Percentiles rank a stretch among this genome's conserved stretches.
Conservation (phyloP, 2,888 invertebrate species). For the Synanthedon andrenaeformis region DNA sequence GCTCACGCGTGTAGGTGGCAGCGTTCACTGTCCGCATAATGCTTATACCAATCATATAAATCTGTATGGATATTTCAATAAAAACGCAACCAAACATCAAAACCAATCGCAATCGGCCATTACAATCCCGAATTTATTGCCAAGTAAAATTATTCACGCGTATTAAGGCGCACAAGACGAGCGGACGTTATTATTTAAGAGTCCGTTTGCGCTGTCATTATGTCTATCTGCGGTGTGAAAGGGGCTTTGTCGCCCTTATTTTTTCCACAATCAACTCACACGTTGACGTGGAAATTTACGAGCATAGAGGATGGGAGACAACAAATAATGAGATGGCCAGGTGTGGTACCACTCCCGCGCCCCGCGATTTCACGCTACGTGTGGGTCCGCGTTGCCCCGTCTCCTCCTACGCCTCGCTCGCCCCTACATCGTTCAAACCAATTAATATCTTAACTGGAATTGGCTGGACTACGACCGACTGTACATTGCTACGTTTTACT, state of each 20-base stretch:
- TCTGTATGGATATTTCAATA: constrained; percentile 36
- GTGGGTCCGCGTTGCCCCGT: constrained; percentile 40
- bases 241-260: constrained; percentile 55
- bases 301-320: constrained; percentile 66
- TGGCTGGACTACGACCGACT: constrained; percentile 32
- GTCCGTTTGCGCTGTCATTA: constrained; percentile 31
- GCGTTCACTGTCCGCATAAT: constrained; percentile 34
- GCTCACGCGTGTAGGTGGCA: constrained; percentile 39
- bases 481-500: constrained; percentile 27
- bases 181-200: constrained; percentile 21
- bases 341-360: constrained; percentile 46
- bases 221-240: constrained; percentile 55
- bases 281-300: constrained; percentile 69
- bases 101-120: constrained; percentile 58
- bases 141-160: constrained; percentile 65
- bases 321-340: constrained; percentile 61
- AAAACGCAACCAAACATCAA: constrained; percentile 46
- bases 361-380: constrained; percentile 67
- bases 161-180: constrained; percentile 43
- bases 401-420: constrained; percentile 14
- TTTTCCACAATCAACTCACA: constrained; percentile 66
- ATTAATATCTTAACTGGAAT: constrained; percentile 63
- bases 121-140: constrained; percentile 66
- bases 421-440: constrained; percentile 31
- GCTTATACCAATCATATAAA: constrained; percentile 45